phyloP scores from a whole-genome alignment of 2,797 vertebrate genomes.

The Dendrocincla fuliginosa region DNA sequence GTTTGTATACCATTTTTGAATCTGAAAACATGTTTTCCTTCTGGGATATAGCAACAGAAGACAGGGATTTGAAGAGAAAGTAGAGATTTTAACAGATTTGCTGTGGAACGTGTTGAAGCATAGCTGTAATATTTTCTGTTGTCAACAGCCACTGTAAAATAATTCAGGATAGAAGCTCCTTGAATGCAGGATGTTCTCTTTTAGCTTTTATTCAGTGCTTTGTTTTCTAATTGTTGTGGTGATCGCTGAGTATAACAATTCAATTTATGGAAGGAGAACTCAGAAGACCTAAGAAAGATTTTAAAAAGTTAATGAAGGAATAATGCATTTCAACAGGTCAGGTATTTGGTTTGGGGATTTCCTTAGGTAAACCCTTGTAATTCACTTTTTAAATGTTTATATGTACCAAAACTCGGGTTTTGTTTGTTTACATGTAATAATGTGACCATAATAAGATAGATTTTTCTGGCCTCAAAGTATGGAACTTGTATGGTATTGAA shows the following conservation, averaged over 20 bases:
- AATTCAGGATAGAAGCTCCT: neutral
- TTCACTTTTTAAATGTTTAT: neutral
- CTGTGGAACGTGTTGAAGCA: neutral
- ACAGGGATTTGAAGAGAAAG: neutral
- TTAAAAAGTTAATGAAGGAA: neutral
- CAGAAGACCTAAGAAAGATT: neutral
- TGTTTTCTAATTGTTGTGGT: neutral
- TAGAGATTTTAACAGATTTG: neutral
- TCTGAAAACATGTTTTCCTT: neutral
- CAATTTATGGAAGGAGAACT: neutral
- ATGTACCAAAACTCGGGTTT: neutral
- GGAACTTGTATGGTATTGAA: rapidly evolving
- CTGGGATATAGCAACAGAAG: neutral
- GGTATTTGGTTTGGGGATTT: neutral
- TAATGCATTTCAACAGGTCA: neutral
- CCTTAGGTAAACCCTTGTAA: neutral
- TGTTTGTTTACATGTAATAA: neutral
- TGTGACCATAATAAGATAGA: neutral
- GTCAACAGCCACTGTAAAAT: neutral
- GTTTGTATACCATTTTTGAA: neutral
- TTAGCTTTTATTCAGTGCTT: neutral
- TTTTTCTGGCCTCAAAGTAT: neutral
- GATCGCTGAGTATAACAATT: neutral
- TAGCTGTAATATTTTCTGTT: neutral
- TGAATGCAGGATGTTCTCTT: neutral